phyloP scores from a whole-genome alignment of 64 coral and sea anemone species.

The Pocillopora damicornis region DNA sequence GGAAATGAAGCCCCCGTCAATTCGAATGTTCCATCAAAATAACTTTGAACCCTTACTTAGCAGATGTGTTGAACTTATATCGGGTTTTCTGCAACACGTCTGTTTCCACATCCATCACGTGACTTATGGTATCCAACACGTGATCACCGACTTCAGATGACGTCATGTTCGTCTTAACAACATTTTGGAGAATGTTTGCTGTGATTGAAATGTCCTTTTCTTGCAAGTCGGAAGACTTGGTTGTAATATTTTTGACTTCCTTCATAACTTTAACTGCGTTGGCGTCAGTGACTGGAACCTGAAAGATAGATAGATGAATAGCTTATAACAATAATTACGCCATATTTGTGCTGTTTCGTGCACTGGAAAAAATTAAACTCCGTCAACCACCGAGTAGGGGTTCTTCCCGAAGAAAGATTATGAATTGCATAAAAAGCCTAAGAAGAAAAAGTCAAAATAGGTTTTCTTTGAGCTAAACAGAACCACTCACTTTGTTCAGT shows the following conservation, averaged over 20 bases:
- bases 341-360: not conserved
- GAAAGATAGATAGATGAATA: not conserved
- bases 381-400: too few species aligned
- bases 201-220: slow-evolving; percentile 74
- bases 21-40: not conserved
- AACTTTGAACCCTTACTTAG: slow-evolving; percentile 43
- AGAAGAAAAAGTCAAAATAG: too few species aligned
- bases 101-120: slow-evolving; percentile 72
- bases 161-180: slow-evolving; percentile 75
- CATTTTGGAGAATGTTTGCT: slow-evolving; percentile 81
- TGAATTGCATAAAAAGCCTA: not conserved
- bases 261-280: slow-evolving; percentile 75
- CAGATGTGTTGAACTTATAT: slow-evolving; percentile 72
- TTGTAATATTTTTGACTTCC: slow-evolving; percentile 84
- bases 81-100: slow-evolving; percentile 59
- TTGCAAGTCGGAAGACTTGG: slow-evolving; percentile 43
- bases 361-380: too few species aligned
- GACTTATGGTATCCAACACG: slow-evolving; percentile 70
- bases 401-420: not conserved
- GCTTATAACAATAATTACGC: too few species aligned
- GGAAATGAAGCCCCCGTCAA: not conserved
- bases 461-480: too few species aligned
- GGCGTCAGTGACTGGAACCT: slow-evolving; percentile 75
- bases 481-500: slow-evolving; percentile 45
- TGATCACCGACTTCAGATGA: slow-evolving; percentile 64